Evolutionary conservation across 2,797 vertebrate genomes (phyloP).

Genomic region (Sardinella longiceps): DNA sequence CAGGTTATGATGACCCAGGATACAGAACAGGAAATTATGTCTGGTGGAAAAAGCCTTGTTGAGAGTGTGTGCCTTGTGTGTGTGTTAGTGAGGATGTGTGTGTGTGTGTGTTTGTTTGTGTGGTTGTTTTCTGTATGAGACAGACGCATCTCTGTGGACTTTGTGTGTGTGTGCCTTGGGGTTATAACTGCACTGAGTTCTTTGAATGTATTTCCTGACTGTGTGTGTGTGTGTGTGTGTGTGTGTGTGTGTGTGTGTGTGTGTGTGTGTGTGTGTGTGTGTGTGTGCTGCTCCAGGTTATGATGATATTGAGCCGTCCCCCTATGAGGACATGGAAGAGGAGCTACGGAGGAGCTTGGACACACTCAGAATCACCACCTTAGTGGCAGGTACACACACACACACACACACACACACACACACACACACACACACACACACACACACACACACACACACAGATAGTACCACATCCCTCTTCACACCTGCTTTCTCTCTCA

Average conservation of each 20-base stretch:
- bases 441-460: not conserved
- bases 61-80: too few species aligned
- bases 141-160: not conserved
- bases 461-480: not conserved
- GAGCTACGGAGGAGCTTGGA: conserved; percentile 77
- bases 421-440: conserved; percentile 10
- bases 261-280: conserved; percentile 26
- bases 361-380: conserved; percentile 78
- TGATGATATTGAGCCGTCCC: conserved; percentile 85
- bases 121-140: too few species aligned
- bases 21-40: too few species aligned
- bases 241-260: conserved; percentile 17
- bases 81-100: too few species aligned
- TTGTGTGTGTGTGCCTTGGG: not conserved
- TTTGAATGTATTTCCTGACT: conserved; percentile 23
- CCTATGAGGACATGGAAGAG: conserved; percentile 82
- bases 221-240: not conserved
- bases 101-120: too few species aligned
- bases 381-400: conserved; percentile 59
- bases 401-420: conserved; percentile 22
- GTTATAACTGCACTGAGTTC: not conserved
- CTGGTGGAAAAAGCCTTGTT: too few species aligned
- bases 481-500: not conserved
- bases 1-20: too few species aligned
- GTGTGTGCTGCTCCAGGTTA: conserved; percentile 60